Conservation (phyloP, 2,797 vertebrate species). For the Acanthurus leucopareius region DNA sequence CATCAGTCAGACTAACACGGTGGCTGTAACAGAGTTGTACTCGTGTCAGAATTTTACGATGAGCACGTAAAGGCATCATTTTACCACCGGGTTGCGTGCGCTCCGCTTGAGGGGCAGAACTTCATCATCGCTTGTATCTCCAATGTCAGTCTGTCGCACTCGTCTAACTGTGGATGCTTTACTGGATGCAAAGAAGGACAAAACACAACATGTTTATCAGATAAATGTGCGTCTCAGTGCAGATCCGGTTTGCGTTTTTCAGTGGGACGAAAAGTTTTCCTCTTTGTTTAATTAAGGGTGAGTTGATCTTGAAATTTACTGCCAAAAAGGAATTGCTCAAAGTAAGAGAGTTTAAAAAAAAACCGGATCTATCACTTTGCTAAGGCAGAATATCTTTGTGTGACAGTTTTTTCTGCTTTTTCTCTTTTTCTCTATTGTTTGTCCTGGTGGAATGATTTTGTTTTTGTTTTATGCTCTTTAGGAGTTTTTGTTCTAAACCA, state of each 20-base stretch:
- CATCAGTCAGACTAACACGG: too few relatives aligned
- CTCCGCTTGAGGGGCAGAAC: conserved; percentile 56
- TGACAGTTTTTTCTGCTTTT: conserved; percentile 41
- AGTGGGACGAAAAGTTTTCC: conserved; percentile 56
- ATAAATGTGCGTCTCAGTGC: conserved; percentile 23
- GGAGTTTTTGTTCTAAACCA: conserved; percentile 83
- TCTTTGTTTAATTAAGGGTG: conserved; percentile 70
- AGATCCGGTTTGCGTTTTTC: conserved; percentile 14
- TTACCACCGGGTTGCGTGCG: conserved; percentile 41
- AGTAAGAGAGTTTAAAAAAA: conserved; percentile 20
- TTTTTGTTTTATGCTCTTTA: conserved; percentile 82
- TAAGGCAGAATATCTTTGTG: conserved; percentile 30
- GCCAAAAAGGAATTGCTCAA: conserved; percentile 1
- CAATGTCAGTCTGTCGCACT: conserved; percentile 21
- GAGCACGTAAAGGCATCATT: conserved; percentile 68
- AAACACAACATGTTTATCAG: conserved; percentile 22
- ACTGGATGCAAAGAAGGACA: conserved; percentile 37
- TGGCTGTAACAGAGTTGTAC: not conserved
- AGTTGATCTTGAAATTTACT: conserved; percentile 60
- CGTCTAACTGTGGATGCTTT: conserved; percentile 50
- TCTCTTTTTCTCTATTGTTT: conserved; percentile 49
- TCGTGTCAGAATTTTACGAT: conserved; percentile 47
- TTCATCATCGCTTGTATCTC: conserved; percentile 42
- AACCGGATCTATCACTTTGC: conserved; percentile 43
- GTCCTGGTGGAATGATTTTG: conserved; percentile 72